Evolutionary conservation across 2,797 vertebrate genomes (phyloP), one percentile per base, ranked within the genome.

Genomic region (Poecile montanus): DNA sequence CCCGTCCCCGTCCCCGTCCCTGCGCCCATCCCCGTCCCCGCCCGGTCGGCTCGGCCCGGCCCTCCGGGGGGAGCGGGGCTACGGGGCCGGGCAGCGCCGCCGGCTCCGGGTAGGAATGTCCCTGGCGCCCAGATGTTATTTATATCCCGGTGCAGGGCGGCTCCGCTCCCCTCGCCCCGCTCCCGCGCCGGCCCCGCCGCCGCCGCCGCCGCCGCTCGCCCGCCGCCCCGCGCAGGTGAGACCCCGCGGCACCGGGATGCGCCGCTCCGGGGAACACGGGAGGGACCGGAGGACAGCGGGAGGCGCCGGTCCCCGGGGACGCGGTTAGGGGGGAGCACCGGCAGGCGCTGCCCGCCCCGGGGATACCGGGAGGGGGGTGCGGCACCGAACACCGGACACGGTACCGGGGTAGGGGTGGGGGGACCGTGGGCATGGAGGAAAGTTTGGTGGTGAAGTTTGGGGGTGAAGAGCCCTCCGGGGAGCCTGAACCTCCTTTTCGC

Each of bases 101-200:
- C 95, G 97, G 97, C 97, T 97, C 96, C 94, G 94, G 93, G 96
- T 97, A 98, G 98, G 97, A 98, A 98, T 98, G 97, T 96, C 97
- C 97, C 97, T 98, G 97, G 97, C 88, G 90, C 77, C 53, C 97
- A 97, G 98, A 98, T 98, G 97, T 97, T 98, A 98, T 98, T 98
- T 98, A 98, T 98, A 98, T 97, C 97, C 95, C 96, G 87, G 97
- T 93, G 95, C 87, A 97, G 96, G 97, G 96, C 91, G 93, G 96
- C 84, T 91, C 90, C 90, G 61, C 79, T 85, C 72, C 44, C 75
- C 72, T 51, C 68, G 62, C 80, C 82, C 81, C 68, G 81, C 85
- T 82, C 89, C 87, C 96, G 94, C 92, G 91, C 86, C 93, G 68
- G 96, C 86, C 77, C 92, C 85, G 95, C 57, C 66, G 75, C 68